Evolutionary conservation across 2,888 invertebrate genomes (phyloP).

Genomic region (Nephrotoma appendiculata): DNA sequence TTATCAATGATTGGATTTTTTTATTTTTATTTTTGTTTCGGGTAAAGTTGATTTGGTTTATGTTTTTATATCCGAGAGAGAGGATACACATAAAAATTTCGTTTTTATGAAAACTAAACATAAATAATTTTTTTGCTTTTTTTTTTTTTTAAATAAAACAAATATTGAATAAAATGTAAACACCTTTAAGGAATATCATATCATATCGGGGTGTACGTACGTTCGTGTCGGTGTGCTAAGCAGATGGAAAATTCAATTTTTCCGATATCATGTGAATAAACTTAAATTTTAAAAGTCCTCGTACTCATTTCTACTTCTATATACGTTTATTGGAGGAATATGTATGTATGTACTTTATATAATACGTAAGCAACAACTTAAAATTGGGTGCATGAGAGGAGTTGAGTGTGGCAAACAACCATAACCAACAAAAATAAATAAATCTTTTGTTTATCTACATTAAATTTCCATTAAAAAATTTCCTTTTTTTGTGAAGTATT

Average conservation of each 20-base stretch:
- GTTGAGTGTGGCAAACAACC: not conserved
- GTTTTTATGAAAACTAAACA: not conserved
- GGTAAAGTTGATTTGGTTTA: not conserved
- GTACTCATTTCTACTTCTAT: not conserved
- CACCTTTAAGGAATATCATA: not conserved
- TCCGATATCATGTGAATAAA: not conserved
- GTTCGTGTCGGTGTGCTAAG: not conserved
- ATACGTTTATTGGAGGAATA: not conserved
- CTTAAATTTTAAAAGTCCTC: not conserved
- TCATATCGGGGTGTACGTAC: not conserved
- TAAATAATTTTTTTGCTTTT: not conserved
- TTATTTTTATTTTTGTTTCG: not conserved
- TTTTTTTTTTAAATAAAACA: not conserved
- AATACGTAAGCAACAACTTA: not conserved
- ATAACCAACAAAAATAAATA: not conserved
- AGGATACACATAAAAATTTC: not conserved
- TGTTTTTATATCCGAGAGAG: not conserved
- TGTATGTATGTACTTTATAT: not conserved
- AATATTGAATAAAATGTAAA: not conserved
- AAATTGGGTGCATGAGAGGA: not conserved
- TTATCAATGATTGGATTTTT: not conserved
- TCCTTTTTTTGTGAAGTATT: not conserved
- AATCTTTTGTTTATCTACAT: not conserved
- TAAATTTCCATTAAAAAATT: not conserved
- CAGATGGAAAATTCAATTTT: not conserved